Evolutionary conservation across 2,113 vertebrate genomes (phyloP).

Genomic region (Scomber scombrus): DNA sequence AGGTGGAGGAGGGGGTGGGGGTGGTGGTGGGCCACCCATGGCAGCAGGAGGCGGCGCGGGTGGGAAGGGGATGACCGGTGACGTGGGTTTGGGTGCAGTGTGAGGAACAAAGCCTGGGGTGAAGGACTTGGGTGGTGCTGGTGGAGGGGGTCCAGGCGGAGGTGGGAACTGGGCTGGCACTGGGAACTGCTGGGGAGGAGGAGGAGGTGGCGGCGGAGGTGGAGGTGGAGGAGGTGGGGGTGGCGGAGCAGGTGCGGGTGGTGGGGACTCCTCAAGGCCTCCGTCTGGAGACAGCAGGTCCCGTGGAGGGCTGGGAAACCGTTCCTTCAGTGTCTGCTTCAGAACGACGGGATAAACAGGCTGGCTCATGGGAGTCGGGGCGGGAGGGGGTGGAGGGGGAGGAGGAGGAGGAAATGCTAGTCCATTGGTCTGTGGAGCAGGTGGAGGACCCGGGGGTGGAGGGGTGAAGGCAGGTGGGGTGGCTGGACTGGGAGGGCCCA

Average conservation of each 20-base stretch:
- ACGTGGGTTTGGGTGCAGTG: conserved; percentile 78
- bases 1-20: conserved; percentile 79
- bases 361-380: conserved; percentile 58
- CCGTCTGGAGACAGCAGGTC: conserved; percentile 60
- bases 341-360: conserved; percentile 52
- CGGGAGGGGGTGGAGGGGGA: conserved; percentile 61
- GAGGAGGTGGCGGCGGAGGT: conserved; percentile 69
- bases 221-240: conserved; percentile 78
- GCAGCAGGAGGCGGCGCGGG: conserved; percentile 67
- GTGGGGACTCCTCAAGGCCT: conserved; percentile 73
- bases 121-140: conserved; percentile 87
- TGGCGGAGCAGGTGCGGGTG: conserved; percentile 69
- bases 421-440: conserved; percentile 58
- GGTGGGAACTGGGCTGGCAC: conserved; percentile 77
- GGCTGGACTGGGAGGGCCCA: conserved; percentile 81
- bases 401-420: conserved; percentile 81
- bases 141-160: conserved; percentile 71
- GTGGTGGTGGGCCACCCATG: conserved; percentile 62
- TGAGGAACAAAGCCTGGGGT: conserved; percentile 81
- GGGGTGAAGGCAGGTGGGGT: conserved; percentile 81
- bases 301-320: conserved; percentile 87
- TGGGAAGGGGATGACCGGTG: conserved; percentile 77
- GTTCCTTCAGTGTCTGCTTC: conserved; percentile 77
- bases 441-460: conserved; percentile 71
- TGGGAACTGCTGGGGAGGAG: conserved; percentile 66